Evolutionary conservation across 2,888 invertebrate genomes (phyloP).

Genomic region (Drosophila formosana): DNA sequence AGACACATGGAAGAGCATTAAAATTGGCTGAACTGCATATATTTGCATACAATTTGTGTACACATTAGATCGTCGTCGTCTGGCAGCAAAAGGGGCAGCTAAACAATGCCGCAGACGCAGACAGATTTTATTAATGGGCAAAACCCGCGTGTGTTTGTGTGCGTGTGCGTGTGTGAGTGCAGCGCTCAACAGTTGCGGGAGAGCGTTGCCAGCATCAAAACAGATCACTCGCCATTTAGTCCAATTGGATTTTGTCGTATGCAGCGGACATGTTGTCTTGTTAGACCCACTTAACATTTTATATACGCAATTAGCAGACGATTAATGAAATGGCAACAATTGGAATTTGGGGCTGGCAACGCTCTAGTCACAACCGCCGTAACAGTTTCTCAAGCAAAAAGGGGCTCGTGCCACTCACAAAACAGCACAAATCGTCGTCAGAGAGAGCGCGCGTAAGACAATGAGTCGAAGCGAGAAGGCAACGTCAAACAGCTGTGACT

Average conservation of each 20-base stretch:
- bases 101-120: constrained; percentile 42
- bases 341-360: constrained; percentile 58
- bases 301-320: constrained; percentile 4
- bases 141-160: constrained; percentile 41
- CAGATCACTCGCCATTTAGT: not conserved
- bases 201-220: constrained; percentile 47
- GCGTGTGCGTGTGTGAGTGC: not conserved
- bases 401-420: constrained; percentile 89
- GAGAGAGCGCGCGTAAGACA: constrained; percentile 22
- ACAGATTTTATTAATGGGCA: constrained; percentile 56
- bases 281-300: constrained; percentile 9
- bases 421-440: constrained; percentile 83
- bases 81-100: constrained; percentile 26
- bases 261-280: not conserved
- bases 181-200: constrained; percentile 40
- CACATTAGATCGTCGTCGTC: constrained; percentile 42
- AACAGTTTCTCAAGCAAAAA: constrained; percentile 83
- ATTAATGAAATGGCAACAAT: constrained; percentile 16
- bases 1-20: constrained; percentile 43
- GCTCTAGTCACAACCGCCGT: constrained; percentile 34
- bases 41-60: constrained; percentile 73
- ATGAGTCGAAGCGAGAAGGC: constrained; percentile 44
- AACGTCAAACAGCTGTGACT: constrained; percentile 70
- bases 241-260: not conserved
- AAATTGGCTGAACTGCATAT: constrained; percentile 49